Evolutionary conservation across 2,797 vertebrate species (phyloP).

Genomic region (Ceyx erithaca): DNA sequence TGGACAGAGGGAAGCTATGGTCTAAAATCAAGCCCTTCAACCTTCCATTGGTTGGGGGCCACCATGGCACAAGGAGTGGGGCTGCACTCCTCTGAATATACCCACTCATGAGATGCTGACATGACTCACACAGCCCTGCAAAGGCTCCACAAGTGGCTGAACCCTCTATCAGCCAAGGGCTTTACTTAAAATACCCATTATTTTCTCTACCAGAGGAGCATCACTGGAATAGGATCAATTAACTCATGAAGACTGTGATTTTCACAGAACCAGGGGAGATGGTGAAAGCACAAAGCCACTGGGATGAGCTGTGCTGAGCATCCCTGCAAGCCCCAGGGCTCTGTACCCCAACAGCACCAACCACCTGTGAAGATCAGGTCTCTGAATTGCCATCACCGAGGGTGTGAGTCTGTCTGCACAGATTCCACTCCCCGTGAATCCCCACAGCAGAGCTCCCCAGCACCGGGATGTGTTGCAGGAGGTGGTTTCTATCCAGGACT

Average conservation of each 20-base stretch:
- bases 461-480: not conserved
- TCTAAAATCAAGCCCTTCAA: rapidly evolving
- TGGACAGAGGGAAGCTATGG: not conserved
- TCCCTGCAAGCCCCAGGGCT: not conserved
- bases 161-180: not conserved
- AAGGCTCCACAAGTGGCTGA: rapidly evolving
- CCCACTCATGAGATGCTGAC: not conserved
- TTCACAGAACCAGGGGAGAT: not conserved
- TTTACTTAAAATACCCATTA: not conserved
- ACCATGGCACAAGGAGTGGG: rapidly evolving
- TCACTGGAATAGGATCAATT: not conserved
- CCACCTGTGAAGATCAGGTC: not conserved
- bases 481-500: not conserved
- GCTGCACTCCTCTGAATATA: rapidly evolving
- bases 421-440: not conserved
- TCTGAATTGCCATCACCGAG: not conserved
- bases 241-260: not conserved
- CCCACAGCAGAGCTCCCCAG: not conserved
- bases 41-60: not conserved
- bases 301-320: not conserved
- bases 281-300: rapidly evolving
- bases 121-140: not conserved
- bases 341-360: not conserved
- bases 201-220: not conserved
- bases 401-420: not conserved